Conservation (phyloP, 2,888 invertebrate species). For the Torymus tubicola region DNA sequence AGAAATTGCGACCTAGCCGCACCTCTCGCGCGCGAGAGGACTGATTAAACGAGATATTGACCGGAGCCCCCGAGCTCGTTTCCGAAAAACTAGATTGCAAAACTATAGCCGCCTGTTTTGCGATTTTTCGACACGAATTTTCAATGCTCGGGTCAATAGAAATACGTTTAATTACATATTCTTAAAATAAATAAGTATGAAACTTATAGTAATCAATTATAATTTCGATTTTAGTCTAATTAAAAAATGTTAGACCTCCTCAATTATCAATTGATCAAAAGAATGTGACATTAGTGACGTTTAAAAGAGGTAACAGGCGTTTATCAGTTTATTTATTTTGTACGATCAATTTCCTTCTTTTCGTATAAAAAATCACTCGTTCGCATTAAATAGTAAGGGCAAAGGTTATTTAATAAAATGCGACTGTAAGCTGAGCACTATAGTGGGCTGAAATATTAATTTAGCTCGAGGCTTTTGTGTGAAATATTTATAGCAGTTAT, state of each 20-base stretch:
- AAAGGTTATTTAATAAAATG: constrained; percentile 29
- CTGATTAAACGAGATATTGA: constrained; percentile 10
- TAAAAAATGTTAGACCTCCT: too few species aligned
- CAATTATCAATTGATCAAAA: too few species aligned
- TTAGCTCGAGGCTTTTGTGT: constrained; percentile 17
- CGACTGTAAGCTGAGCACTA: neutral
- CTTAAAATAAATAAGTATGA: too few species aligned
- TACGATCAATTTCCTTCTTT: neutral
- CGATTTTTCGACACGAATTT: too few species aligned
- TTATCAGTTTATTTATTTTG: constrained; percentile 10
- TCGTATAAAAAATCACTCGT: constrained; percentile 8
- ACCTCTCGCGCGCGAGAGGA: neutral
- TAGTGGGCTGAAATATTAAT: constrained; percentile 38
- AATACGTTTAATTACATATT: too few species aligned
- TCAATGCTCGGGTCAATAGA: too few species aligned
- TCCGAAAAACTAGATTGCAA: too few species aligned
- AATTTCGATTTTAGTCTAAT: too few species aligned
- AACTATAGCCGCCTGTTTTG: too few species aligned
- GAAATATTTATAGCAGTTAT: constrained; percentile 42
- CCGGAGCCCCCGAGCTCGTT: too few species aligned
- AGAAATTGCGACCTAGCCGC: neutral
- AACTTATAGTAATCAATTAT: too few species aligned
- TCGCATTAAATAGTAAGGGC: constrained; percentile 14
- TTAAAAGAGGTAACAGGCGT: neutral
- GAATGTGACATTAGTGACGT: neutral